These are phyloP conservation scores for Mycetomoellerius zeteki DNA, from an alignment of 1,140 invertebrate genomes.

Conservation along the genomic window DNA sequence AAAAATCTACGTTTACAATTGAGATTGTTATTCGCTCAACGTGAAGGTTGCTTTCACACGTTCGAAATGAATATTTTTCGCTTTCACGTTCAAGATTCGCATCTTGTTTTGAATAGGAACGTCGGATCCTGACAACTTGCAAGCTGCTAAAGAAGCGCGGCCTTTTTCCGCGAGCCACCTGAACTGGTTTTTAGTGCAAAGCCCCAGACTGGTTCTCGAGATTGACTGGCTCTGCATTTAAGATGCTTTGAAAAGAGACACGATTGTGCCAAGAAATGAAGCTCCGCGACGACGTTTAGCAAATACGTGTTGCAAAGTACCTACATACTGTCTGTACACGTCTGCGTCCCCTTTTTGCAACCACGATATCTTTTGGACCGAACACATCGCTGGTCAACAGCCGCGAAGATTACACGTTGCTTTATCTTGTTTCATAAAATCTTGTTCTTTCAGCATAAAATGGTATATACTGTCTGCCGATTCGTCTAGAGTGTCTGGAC, in stretches of 20 bases:
- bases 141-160: constrained; percentile 6
- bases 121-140: background rate
- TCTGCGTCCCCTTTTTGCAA: background rate
- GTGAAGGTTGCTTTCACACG: constrained; percentile 16
- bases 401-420: constrained; percentile 18
- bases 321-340: background rate
- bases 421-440: background rate
- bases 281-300: constrained; percentile 43
- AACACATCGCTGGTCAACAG: constrained; percentile 23
- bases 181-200: constrained; percentile 43
- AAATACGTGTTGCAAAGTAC: constrained; percentile 16
- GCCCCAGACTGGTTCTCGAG: constrained; percentile 29
- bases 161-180: background rate
- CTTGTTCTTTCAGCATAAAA: background rate
- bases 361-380: constrained; percentile 35
- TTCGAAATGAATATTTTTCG: constrained; percentile 10
- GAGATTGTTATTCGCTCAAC: background rate
- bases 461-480: background rate
- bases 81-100: background rate
- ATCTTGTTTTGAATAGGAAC: background rate
- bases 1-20: background rate
- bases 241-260: constrained; percentile 35
- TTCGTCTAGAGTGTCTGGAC: background rate
- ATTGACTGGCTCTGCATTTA: constrained; percentile 23
- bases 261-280: constrained; percentile 62